These are phyloP conservation scores for Platyura marginata DNA, from an alignment of 1,140 invertebrate genomes.

Conservation along the genomic window DNA sequence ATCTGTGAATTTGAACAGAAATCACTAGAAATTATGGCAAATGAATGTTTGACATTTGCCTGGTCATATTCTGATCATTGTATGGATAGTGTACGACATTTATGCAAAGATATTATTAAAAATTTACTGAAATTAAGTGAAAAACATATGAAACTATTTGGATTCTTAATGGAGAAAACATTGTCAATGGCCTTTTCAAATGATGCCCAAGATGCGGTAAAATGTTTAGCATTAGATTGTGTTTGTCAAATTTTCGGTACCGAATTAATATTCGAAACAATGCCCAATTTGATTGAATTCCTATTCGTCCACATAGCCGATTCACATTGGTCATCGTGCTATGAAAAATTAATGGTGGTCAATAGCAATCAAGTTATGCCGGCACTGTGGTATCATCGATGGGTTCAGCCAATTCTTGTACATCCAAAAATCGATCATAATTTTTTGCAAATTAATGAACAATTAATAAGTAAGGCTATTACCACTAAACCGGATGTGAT, in stretches of 20 bases:
- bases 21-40: conserved; percentile 7
- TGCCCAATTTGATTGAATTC: conserved; percentile 9
- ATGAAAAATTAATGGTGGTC: conserved; percentile 9
- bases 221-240: conserved; percentile 13
- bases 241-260: conserved; percentile 9
- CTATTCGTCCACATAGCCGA: conserved; percentile 13
- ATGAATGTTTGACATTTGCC: conserved; percentile 18
- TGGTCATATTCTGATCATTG: conserved; percentile 31
- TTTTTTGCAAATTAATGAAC: conserved; percentile 8
- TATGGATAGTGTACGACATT: conserved; percentile 35
- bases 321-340: conserved; percentile 8
- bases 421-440: conserved; percentile 5
- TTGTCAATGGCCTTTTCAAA: conserved; percentile 6
- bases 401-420: conserved; percentile 8
- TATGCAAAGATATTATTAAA: conserved; percentile 23
- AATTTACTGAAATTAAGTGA: conserved; percentile 24
- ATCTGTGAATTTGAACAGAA: neutral
- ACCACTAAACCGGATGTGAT: conserved; percentile 9
- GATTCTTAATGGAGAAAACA: conserved; percentile 7
- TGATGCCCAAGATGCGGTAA: conserved; percentile 4
- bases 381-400: conserved; percentile 9
- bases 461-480: conserved; percentile 11
- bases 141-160: conserved; percentile 6
- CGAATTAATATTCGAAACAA: conserved; percentile 9
- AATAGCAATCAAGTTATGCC: conserved; percentile 7